These are phyloP conservation scores for Idris sp. DNA, from an alignment of 1,140 invertebrate genomes.

Conservation along the genomic window DNA sequence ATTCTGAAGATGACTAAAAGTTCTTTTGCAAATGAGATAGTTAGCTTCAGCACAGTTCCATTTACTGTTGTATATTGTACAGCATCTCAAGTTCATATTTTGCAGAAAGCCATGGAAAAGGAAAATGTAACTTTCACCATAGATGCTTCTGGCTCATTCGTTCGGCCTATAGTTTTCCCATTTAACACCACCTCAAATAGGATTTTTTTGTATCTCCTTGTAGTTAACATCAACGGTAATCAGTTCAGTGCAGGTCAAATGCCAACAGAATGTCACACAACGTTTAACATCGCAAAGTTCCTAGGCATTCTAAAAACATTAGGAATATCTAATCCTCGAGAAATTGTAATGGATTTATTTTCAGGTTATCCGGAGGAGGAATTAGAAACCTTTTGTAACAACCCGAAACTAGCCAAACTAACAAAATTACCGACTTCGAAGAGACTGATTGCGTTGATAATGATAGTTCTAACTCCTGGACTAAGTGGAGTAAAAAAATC, in stretches of 20 bases:
- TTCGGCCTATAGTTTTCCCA: neutral
- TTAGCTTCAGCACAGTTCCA: slow-evolving; percentile 2
- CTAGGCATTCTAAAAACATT: neutral
- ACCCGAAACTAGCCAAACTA: too few species aligned
- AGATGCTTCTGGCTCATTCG: slow-evolving; percentile 17
- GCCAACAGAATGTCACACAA: slow-evolving; percentile 13
- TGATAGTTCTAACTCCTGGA: too few species aligned
- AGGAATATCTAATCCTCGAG: slow-evolving; percentile 2
- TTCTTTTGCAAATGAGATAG: slow-evolving; percentile 4
- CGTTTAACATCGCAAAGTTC: neutral
- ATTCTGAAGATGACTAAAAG: slow-evolving; percentile 6
- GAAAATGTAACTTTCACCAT: neutral
- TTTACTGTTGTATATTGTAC: slow-evolving; percentile 9
- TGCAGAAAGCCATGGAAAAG: neutral
- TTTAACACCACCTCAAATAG: neutral
- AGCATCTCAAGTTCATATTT: slow-evolving; percentile 2
- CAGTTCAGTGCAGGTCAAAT: slow-evolving; percentile 23
- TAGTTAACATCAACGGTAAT: neutral
- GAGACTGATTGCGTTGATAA: too few species aligned
- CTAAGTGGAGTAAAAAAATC: too few species aligned
- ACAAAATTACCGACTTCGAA: too few species aligned
- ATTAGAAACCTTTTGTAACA: too few species aligned
- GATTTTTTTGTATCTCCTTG: slow-evolving; percentile 24
- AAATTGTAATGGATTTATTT: slow-evolving; percentile 26
- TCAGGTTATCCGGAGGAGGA: too few species aligned